Evolutionary conservation across 2,888 invertebrate genomes (phyloP).

Genomic region (Opisthograptis luteolata): DNA sequence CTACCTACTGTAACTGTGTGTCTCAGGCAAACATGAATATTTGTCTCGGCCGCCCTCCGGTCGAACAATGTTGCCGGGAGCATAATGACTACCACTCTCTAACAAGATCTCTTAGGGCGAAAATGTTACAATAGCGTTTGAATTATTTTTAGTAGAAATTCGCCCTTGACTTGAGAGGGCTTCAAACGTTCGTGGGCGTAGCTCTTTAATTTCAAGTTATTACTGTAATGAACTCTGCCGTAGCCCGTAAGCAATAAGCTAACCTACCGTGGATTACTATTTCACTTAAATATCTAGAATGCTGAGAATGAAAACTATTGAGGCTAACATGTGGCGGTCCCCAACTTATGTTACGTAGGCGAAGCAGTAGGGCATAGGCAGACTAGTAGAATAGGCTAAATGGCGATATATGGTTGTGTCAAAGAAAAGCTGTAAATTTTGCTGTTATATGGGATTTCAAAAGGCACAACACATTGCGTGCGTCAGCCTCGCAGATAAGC

Average conservation of each 20-base stretch:
- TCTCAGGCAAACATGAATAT: conserved; percentile 50
- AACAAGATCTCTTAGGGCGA: conserved; percentile 43
- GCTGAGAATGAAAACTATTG: conserved; percentile 23
- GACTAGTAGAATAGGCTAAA: conserved; percentile 8
- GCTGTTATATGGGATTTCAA: conserved; percentile 46
- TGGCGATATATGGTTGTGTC: conserved; percentile 37
- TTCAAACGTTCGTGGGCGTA: conserved; percentile 36
- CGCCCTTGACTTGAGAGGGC: conserved; percentile 37
- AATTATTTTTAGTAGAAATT: conserved; percentile 39
- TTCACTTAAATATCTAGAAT: conserved; percentile 23
- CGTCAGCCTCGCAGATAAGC: conserved; percentile 58
- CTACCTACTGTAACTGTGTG: conserved; percentile 38
- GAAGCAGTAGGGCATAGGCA: conserved; percentile 30
- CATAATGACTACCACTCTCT: conserved; percentile 49
- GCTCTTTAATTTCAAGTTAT: conserved; percentile 17
- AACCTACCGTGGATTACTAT: conserved; percentile 7
- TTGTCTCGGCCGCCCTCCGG: conserved; percentile 44
- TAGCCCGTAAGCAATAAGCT: conserved; percentile 18
- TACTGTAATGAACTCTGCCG: conserved; percentile 13
- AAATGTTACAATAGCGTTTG: conserved; percentile 41
- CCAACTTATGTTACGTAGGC: conserved; percentile 59
- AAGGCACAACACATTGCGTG: conserved; percentile 64
- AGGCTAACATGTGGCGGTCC: conserved; percentile 31
- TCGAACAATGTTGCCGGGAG: conserved; percentile 48
- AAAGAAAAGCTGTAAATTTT: conserved; percentile 54